These are phyloP conservation scores for Zhuqinia jingwanae DNA, from an alignment of 2,888 invertebrate species.

Conservation along the genomic window DNA sequence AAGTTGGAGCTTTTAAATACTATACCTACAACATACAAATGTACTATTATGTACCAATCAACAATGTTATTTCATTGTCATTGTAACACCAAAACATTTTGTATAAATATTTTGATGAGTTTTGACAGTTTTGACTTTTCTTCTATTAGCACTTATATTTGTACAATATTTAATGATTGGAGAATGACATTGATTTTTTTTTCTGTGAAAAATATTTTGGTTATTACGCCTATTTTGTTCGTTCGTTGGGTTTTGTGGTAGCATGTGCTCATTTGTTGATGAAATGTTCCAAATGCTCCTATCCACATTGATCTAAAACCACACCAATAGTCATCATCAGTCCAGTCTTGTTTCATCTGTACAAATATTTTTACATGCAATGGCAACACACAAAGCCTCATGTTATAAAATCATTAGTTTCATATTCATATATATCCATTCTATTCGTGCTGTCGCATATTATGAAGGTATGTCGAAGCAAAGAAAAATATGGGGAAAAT, in stretches of 20 bases:
- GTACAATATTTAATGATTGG: conserved; percentile 42
- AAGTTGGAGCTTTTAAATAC: neutral
- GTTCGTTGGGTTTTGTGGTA: too few species aligned
- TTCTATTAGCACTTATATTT: conserved; percentile 29
- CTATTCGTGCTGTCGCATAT: neutral
- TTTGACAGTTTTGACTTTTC: conserved; percentile 56
- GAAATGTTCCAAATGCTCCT: neutral
- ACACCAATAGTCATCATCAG: neutral
- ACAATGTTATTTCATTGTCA: conserved; percentile 7
- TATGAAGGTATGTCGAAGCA: too few species aligned
- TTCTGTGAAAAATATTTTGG: neutral
- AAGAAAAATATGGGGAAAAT: conserved; percentile 29
- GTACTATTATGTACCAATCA: too few species aligned
- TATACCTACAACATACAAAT: too few species aligned
- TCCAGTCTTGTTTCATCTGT: neutral
- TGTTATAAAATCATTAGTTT: conserved; percentile 30
- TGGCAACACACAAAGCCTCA: neutral
- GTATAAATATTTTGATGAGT: conserved; percentile 52
- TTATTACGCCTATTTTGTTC: conserved; percentile 11
- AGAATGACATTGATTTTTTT: conserved; percentile 59
- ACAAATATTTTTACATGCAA: too few species aligned
- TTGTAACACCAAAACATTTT: neutral
- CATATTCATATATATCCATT: conserved; percentile 20
- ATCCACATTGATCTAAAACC: neutral
- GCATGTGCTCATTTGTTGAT: neutral